Evolutionary conservation across 2,888 invertebrate genomes (phyloP), one percentile per base, ranked within the genome.

Genomic region (Paralinhomoeus sp.): DNA sequence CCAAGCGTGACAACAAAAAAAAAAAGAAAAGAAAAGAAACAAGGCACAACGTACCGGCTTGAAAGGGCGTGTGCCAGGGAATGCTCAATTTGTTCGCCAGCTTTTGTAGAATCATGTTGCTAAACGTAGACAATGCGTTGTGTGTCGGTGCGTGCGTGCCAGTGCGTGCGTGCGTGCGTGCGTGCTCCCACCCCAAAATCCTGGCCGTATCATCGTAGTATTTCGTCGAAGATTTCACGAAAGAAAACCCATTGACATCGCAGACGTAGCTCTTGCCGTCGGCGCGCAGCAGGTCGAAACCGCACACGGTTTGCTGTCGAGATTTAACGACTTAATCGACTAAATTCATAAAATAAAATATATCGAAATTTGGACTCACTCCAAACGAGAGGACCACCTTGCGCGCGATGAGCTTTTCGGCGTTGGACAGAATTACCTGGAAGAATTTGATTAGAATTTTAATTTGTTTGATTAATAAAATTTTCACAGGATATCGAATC

Each of bases 221-320:
- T 62, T 99, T 99, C 64, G 84, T 84, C 0, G 93, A 93, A 64
- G 91, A 97, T 65, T 99, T 99, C 24, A 99, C 97, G 67, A 99
- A 99, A 61, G 91, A 93, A 66, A 99, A 99, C 0, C 97, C 97
- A 67, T 99, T 99, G 2, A 99, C 97, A 70, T 99, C 97, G 68
- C 97, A 97, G 0, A 99, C 97, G 64, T 83, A 97, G 0, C 93
- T 93, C 65, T 87, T 84, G 41, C 97, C 97, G 69, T 85, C 93
- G 21, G 97, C 93, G 64, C 91, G 53, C 43, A 97, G 70, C 49
- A 97, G 72, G 71, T 97, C 97, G 64, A 99, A 99, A 20, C 97
- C 97, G 64, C 97, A 99, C 9, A 99, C 97, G 12, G 89, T 93
- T 71, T 99, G 97, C 67, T 70, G 57, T 23, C 21, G 38, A 41